These are phyloP conservation scores for Leguminivora glycinivorella DNA, from an alignment of 1,140 invertebrate genomes.

Conservation along the genomic window DNA sequence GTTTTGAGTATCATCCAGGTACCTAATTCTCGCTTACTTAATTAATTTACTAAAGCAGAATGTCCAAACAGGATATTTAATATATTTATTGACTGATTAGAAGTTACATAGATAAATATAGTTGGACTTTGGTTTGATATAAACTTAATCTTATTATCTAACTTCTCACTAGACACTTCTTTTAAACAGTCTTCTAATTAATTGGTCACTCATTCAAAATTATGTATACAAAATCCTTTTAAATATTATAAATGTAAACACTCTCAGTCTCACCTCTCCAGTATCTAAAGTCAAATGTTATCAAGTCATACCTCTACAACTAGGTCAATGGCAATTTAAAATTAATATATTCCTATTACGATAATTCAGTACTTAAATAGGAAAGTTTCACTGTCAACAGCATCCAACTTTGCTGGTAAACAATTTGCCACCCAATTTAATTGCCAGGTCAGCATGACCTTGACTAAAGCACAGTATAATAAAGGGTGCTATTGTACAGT, in stretches of 20 bases:
- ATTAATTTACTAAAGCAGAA: not conserved
- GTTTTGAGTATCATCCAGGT: no score
- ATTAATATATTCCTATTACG: not conserved
- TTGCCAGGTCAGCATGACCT: no score
- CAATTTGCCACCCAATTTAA: no score
- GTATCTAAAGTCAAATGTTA: conserved; percentile 24
- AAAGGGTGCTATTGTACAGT: no score
- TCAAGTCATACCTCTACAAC: not conserved
- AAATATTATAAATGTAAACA: conserved; percentile 25
- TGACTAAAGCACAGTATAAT: no score
- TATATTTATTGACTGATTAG: conserved; percentile 9
- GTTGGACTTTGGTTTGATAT: not conserved
- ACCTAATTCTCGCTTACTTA: no score
- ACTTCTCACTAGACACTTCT: conserved; percentile 29
- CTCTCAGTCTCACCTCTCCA: not conserved
- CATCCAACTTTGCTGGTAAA: not conserved
- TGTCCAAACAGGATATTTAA: not conserved
- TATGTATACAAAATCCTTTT: not conserved
- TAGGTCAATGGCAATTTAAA: conserved; percentile 14
- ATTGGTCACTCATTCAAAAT: not conserved
- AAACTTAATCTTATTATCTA: conserved; percentile 19
- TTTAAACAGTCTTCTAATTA: not conserved
- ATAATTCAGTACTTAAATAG: not conserved
- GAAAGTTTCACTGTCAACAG: no score
- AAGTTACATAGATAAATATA: not conserved